These are phyloP conservation scores for Rallus crepitans DNA, from an alignment of 2,797 vertebrate genomes.

Conservation along the genomic window DNA sequence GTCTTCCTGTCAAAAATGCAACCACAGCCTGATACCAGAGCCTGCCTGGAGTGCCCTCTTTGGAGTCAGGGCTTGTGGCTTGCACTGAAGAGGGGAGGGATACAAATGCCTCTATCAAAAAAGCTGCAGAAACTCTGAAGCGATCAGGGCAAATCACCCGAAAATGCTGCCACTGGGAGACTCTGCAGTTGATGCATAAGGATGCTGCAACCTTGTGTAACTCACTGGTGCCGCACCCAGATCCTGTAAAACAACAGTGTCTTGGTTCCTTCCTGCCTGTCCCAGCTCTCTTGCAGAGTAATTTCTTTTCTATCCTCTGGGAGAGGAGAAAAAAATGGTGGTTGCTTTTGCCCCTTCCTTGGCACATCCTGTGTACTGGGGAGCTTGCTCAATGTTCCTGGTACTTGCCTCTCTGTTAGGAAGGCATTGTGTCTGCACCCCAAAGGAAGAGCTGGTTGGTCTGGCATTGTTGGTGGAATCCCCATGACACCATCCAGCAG, in stretches of 20 bases:
- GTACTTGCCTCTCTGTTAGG: neutral
- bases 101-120: neutral
- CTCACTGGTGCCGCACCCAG: neutral
- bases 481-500: rapidly evolving
- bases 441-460: neutral
- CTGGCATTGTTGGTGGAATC: rapidly evolving
- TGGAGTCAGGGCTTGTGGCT: neutral
- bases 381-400: neutral
- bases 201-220: neutral
- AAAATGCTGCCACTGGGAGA: neutral
- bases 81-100: neutral
- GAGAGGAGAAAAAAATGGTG: neutral
- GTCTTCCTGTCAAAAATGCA: neutral
- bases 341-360: neutral
- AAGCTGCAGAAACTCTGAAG: neutral
- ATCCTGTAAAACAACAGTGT: neutral
- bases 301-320: neutral
- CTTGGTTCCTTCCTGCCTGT: neutral
- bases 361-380: neutral
- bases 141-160: neutral
- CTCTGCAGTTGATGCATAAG: neutral
- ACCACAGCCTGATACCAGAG: neutral
- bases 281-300: neutral
- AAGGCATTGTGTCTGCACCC: neutral
- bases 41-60: neutral